phyloP scores from a whole-genome alignment of 2,797 vertebrate species.

The Luscinia megarhynchos region DNA sequence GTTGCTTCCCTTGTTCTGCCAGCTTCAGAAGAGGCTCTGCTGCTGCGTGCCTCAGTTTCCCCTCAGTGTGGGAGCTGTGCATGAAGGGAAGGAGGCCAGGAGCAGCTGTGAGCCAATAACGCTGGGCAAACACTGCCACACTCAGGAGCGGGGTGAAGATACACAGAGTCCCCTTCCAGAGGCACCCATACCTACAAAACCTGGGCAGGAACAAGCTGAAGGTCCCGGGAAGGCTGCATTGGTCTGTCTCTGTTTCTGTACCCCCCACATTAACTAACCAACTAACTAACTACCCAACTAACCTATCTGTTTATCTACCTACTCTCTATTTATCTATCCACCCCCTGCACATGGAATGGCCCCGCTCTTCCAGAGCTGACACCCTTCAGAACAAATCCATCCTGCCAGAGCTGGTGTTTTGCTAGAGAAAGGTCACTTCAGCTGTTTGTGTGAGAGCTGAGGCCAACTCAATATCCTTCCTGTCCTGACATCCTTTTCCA shows the following conservation, averaged over 20 bases:
- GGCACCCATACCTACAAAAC: background rate
- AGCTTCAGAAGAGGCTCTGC: background rate
- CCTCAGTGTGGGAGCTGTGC: background rate
- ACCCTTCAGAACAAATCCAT: background rate
- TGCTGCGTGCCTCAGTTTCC: conserved; percentile 57
- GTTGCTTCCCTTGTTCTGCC: background rate
- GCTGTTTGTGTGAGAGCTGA: conserved; percentile 31
- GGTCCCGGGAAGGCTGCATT: background rate
- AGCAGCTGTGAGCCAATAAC: conserved; percentile 2
- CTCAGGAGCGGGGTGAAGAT: conserved; percentile 60
- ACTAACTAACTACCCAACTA: background rate
- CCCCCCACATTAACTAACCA: background rate
- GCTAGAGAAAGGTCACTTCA: conserved; percentile 45
- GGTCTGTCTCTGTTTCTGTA: background rate
- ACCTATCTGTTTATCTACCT: background rate
- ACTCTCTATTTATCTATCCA: background rate
- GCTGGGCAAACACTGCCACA: conserved; percentile 65
- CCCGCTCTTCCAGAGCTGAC: background rate
- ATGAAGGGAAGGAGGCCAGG: background rate
- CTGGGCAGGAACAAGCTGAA: fast-evolving
- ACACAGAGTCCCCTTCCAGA: conserved; percentile 36
- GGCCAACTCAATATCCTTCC: conserved; percentile 40
- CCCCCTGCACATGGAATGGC: background rate
- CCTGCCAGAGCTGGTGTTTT: background rate
- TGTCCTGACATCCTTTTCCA: conserved; percentile 54